phyloP scores from a whole-genome alignment of 2,888 invertebrate species.

The Platycheirus albimanus region DNA sequence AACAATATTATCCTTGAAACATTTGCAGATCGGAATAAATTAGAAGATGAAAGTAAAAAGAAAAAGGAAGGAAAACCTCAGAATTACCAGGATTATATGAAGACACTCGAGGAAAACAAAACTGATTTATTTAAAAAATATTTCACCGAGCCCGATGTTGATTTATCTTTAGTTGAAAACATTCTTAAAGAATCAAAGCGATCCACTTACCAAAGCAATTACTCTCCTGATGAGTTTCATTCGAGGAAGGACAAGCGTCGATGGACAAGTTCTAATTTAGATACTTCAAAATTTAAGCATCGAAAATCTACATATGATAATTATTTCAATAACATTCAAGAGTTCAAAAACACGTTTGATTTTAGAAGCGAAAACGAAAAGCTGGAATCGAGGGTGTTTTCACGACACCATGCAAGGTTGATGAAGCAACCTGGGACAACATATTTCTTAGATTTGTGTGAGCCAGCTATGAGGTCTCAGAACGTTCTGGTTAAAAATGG shows the following conservation, averaged over 20 bases:
- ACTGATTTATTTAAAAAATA: constrained; percentile 70
- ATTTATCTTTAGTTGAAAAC: constrained; percentile 57
- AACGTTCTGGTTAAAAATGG: constrained; percentile 73
- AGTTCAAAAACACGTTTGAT: constrained; percentile 73
- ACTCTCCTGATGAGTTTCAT: constrained; percentile 75
- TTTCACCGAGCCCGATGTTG: constrained; percentile 69
- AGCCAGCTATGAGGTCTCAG: constrained; percentile 70
- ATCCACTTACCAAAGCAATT: constrained; percentile 74
- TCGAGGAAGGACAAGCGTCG: constrained; percentile 73
- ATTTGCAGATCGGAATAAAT: constrained; percentile 51
- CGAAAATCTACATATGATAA: constrained; percentile 77
- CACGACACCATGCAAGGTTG: constrained; percentile 76
- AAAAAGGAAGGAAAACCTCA: constrained; percentile 66
- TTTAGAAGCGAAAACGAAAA: neutral
- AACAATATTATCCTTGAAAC: constrained; percentile 57
- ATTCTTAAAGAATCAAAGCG: constrained; percentile 61
- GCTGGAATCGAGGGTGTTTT: constrained; percentile 18
- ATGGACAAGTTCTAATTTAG: constrained; percentile 55
- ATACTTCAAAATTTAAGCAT: constrained; percentile 68
- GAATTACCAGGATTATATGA: constrained; percentile 73
- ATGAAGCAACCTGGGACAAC: constrained; percentile 75
- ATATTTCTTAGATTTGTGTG: constrained; percentile 77
- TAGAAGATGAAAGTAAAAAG: neutral
- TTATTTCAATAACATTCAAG: constrained; percentile 77
- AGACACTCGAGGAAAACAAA: constrained; percentile 68